Conservation (phyloP, 1,140 invertebrate species). For the Aphelinus certus region DNA sequence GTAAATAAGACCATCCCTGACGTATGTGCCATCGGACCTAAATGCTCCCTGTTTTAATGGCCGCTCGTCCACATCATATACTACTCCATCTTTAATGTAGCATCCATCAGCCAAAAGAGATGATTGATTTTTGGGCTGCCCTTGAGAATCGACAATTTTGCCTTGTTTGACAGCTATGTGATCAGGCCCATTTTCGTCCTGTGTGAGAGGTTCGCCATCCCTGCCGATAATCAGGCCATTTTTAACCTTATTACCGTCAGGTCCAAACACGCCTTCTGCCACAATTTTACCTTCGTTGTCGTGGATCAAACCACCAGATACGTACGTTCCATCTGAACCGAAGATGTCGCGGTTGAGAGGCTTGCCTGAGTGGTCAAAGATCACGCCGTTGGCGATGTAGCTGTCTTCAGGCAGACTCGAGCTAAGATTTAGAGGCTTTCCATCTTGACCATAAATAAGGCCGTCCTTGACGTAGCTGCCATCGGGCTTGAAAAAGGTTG, state of each 20-base stretch:
- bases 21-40: slow-evolving; percentile 57
- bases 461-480: slow-evolving; percentile 61
- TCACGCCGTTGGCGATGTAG: slow-evolving; percentile 57
- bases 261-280: slow-evolving; percentile 56
- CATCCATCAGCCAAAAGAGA: slow-evolving; percentile 59
- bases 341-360: slow-evolving; percentile 55
- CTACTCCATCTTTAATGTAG: slow-evolving; percentile 58
- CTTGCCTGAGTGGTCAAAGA: slow-evolving; percentile 54
- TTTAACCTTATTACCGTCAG: slow-evolving; percentile 58
- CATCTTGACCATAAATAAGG: slow-evolving; percentile 56
- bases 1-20: slow-evolving; percentile 58
- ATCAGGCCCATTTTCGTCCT: slow-evolving; percentile 59
- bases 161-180: slow-evolving; percentile 56
- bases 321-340: slow-evolving; percentile 60
- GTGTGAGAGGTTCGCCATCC: slow-evolving; percentile 57
- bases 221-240: slow-evolving; percentile 57
- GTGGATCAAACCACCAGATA: slow-evolving; percentile 55
- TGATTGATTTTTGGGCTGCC: slow-evolving; percentile 54
- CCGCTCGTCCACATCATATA: slow-evolving; percentile 55
- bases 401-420: slow-evolving; percentile 56
- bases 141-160: slow-evolving; percentile 56
- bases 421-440: slow-evolving; percentile 53
- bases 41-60: slow-evolving; percentile 59
- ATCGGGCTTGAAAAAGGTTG: slow-evolving; percentile 58
- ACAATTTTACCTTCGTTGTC: slow-evolving; percentile 55